Percentiles rank a stretch among this genome's conserved stretches.
phyloP scores from a whole-genome alignment of 2,888 invertebrate species.

The Drosophila borealis region DNA sequence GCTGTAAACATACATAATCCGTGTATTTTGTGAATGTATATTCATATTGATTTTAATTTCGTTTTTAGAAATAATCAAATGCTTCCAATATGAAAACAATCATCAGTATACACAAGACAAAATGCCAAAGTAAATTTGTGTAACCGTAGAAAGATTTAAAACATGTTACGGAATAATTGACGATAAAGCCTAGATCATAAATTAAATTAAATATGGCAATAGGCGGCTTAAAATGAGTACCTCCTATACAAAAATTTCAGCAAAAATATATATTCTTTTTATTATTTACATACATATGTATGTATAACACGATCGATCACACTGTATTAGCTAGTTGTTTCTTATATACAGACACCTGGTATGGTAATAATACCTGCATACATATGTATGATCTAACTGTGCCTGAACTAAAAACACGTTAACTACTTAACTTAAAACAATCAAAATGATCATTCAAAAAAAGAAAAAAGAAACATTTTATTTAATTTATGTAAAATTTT shows the following conservation, averaged over 20 bases:
- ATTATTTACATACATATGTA: background rate
- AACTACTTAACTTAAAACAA: constrained; percentile 31
- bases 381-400: constrained; percentile 40
- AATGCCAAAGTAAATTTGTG: background rate
- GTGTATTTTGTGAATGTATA: background rate
- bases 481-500: background rate
- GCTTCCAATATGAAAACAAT: constrained; percentile 64
- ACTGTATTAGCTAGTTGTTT: constrained; percentile 2
- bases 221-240: background rate
- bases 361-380: constrained; percentile 20
- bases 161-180: background rate
- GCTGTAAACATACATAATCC: too few relatives aligned
- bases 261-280: constrained; percentile 2
- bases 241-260: background rate
- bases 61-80: constrained; percentile 31
- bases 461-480: background rate
- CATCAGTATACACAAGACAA: constrained; percentile 33
- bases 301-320: background rate
- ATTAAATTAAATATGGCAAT: background rate
- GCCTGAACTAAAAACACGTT: constrained; percentile 31
- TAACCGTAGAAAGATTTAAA: too few relatives aligned
- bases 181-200: background rate
- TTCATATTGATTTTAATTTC: constrained; percentile 7
- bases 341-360: constrained; percentile 19
- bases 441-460: constrained; percentile 12